These are phyloP conservation scores for Chironomus striatipennis DNA, from an alignment of 1,140 invertebrate genomes.

Conservation along the genomic window DNA sequence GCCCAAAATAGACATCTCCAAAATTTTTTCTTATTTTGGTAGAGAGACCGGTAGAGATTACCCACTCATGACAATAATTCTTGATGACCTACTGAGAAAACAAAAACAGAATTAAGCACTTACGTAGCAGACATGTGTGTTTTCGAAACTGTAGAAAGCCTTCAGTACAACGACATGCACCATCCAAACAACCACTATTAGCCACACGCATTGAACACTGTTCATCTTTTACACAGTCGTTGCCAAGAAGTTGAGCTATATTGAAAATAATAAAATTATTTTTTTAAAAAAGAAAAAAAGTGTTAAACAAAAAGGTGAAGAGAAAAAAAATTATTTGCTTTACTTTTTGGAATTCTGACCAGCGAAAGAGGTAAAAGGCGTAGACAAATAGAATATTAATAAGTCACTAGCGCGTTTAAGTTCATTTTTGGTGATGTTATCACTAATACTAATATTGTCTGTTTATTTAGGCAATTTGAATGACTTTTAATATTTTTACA, in stretches of 20 bases:
- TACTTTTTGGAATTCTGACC: neutral
- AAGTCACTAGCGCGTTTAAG: too few species aligned
- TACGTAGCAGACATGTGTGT: slow-evolving; percentile 80
- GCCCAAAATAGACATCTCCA: too few species aligned
- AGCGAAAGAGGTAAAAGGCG: neutral
- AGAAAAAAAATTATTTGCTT: neutral
- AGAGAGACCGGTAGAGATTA: neutral
- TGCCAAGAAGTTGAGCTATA: slow-evolving; percentile 65
- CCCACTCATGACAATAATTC: slow-evolving; percentile 29
- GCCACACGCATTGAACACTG: slow-evolving; percentile 71
- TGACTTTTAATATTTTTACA: too few species aligned
- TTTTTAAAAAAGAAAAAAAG: neutral
- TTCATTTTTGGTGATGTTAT: too few species aligned
- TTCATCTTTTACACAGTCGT: slow-evolving; percentile 59
- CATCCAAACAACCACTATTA: slow-evolving; percentile 63
- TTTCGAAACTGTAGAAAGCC: slow-evolving; percentile 75
- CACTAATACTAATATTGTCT: too few species aligned
- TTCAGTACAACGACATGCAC: slow-evolving; percentile 67
- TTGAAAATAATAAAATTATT: slow-evolving; percentile 28
- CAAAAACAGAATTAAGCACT: slow-evolving; percentile 44
- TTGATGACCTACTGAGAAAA: slow-evolving; percentile 32
- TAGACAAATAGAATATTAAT: neutral
- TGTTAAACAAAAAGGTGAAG: neutral
- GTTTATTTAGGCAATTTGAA: too few species aligned
- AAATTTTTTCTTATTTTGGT: too few species aligned